phyloP scores from a whole-genome alignment of 2,888 invertebrate genomes.

The Phortica okadai region DNA sequence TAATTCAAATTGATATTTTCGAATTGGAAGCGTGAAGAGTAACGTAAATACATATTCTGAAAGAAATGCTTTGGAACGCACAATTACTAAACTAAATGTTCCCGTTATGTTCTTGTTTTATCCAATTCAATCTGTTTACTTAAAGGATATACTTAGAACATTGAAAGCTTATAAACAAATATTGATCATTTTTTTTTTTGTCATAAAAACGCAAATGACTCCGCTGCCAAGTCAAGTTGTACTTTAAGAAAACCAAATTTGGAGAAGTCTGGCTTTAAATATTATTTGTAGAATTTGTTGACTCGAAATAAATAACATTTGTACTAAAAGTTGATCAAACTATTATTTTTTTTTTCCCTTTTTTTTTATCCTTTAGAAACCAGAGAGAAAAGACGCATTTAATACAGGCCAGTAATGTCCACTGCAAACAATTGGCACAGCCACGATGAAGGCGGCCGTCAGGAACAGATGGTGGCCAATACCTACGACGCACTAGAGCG shows the following conservation, averaged over 20 bases:
- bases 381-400: too few relatives aligned
- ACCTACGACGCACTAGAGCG: conserved; percentile 73
- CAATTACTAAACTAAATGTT: not conserved
- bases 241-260: conserved; percentile 6
- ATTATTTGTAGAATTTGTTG: conserved; percentile 28
- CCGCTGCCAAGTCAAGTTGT: not conserved
- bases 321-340: conserved; percentile 94
- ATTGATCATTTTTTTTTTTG: not conserved
- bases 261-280: conserved; percentile 28
- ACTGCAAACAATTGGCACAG: conserved; percentile 37
- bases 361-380: too few relatives aligned
- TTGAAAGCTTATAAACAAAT: not conserved
- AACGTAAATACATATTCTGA: too few relatives aligned
- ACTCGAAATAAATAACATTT: conserved; percentile 31
- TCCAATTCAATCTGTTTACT: not conserved
- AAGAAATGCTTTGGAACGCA: not conserved
- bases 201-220: conserved; percentile 3
- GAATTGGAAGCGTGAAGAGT: too few relatives aligned
- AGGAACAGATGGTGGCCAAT: conserved; percentile 77
- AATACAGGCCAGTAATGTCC: conserved; percentile 27
- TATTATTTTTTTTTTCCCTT: too few relatives aligned
- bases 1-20: too few relatives aligned
- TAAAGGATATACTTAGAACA: conserved; percentile 7
- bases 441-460: conserved; percentile 62
- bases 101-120: not conserved